A percentile compares a stretch with the other conserved stretches of the same genome.
Evolutionary conservation across 2,113 vertebrate genomes (phyloP).

Genomic region (Gadus chalcogrammus): DNA sequence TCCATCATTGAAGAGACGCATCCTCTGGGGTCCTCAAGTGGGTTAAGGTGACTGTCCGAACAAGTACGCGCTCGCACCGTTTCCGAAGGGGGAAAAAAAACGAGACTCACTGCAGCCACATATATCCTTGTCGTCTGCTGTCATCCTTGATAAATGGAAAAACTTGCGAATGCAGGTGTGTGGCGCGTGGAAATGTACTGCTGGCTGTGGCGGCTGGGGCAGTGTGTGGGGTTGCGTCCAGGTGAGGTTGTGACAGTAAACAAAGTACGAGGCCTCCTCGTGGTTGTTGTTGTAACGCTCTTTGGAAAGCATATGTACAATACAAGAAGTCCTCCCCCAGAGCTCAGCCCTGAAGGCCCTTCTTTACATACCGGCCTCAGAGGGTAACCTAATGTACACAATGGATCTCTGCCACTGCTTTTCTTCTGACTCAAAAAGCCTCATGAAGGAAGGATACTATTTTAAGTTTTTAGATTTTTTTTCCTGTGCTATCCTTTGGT

Average conservation of each 20-base stretch:
- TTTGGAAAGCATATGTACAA: neutral
- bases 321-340: neutral
- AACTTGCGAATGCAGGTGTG: constrained; percentile 59
- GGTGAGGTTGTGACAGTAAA: constrained; percentile 67
- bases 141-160: constrained; percentile 60
- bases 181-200: constrained; percentile 64
- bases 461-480: too few species aligned
- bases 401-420: too few species aligned
- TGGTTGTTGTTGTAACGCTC: constrained; percentile 6
- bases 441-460: too few species aligned
- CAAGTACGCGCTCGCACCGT: neutral
- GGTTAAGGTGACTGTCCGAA: constrained; percentile 46
- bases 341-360: too few species aligned
- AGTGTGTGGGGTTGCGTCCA: constrained; percentile 48
- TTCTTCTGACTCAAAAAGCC: too few species aligned
- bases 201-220: constrained; percentile 38
- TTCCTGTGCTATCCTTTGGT: too few species aligned
- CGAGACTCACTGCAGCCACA: constrained; percentile 17
- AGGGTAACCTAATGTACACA: too few species aligned
- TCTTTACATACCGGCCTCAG: too few species aligned
- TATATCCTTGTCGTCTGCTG: constrained; percentile 17
- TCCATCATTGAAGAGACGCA: neutral
- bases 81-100: neutral
- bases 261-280: constrained; percentile 32
- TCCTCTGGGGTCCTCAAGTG: constrained; percentile 17